Percentiles rank a stretch among this genome's conserved stretches.
These are phyloP conservation scores for Apaloderma vittatum DNA, from an alignment of 2,113 vertebrate genomes.

Conservation along the genomic window DNA sequence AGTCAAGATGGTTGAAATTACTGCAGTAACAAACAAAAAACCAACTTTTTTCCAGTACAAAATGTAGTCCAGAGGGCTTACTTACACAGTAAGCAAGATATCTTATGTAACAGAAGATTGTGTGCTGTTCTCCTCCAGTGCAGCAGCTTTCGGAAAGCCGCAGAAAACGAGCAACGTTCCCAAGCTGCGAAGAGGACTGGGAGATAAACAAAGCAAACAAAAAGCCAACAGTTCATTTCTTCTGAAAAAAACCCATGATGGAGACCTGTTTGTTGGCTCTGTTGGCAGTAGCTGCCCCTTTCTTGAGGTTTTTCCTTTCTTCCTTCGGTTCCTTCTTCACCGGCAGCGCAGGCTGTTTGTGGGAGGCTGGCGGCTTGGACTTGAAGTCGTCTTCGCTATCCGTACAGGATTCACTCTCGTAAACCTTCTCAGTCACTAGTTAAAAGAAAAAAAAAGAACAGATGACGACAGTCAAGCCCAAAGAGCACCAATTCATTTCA, in stretches of 20 bases:
- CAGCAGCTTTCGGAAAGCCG: background rate
- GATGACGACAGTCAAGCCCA: background rate
- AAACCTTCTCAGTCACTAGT: conserved; percentile 94
- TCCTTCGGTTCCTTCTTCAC: conserved; percentile 76
- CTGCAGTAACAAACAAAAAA: background rate
- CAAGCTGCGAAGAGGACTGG: background rate
- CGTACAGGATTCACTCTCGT: conserved; percentile 91
- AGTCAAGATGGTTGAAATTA: background rate
- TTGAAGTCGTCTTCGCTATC: conserved; percentile 87
- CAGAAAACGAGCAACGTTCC: background rate
- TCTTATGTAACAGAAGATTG: background rate
- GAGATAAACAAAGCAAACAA: background rate
- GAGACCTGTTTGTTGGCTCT: conserved; percentile 90
- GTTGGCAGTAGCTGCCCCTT: conserved; percentile 65
- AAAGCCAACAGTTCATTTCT: conserved; percentile 81
- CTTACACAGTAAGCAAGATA: conserved; percentile 74
- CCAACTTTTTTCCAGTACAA: background rate
- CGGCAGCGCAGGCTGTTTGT: conserved; percentile 38
- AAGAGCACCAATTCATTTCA: background rate
- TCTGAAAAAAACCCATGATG: conserved; percentile 94
- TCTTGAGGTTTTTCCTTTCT: conserved; percentile 84
- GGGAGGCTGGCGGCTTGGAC: conserved; percentile 36
- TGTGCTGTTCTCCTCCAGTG: background rate
- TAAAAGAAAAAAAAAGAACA: background rate
- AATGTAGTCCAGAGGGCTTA: conserved; percentile 45